Conservation (phyloP, 2,888 invertebrate species). For the Lasioglossum marginatum region DNA sequence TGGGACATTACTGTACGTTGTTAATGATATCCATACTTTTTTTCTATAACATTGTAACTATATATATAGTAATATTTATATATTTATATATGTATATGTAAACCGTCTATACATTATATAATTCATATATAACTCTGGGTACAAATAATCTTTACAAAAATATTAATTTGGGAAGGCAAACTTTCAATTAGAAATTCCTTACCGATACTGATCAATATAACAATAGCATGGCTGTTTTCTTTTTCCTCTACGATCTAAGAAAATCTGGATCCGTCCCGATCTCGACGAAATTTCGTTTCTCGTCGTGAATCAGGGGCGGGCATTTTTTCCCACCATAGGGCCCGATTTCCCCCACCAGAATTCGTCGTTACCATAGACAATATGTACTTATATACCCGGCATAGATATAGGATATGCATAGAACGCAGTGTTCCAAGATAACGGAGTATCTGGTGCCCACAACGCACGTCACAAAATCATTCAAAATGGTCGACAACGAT, state of each 20-base stretch:
- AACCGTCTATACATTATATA: slow-evolving; percentile 63
- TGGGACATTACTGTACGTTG: slow-evolving; percentile 12
- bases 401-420: no score
- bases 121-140: slow-evolving; percentile 73
- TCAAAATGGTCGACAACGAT: no score
- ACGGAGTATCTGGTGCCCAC: no score
- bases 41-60: slow-evolving; percentile 47
- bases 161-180: slow-evolving; percentile 83
- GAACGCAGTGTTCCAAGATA: no score
- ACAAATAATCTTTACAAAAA: slow-evolving; percentile 83
- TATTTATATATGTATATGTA: slow-evolving; percentile 39
- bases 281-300: slow-evolving; percentile 9
- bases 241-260: slow-evolving; percentile 59
- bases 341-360: no score
- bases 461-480: no score
- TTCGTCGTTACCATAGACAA: no score
- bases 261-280: slow-evolving; percentile 30
- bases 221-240: slow-evolving; percentile 65
- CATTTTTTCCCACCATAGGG: no score
- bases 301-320: not conserved
- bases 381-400: no score
- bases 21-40: slow-evolving; percentile 32
- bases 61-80: slow-evolving; percentile 12
- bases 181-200: slow-evolving; percentile 76
- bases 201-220: slow-evolving; percentile 67